A percentile compares a stretch with the other conserved stretches of the same genome.
phyloP scores from a whole-genome alignment of 2,113 vertebrate genomes.

The Hirundichthys speculiger region DNA sequence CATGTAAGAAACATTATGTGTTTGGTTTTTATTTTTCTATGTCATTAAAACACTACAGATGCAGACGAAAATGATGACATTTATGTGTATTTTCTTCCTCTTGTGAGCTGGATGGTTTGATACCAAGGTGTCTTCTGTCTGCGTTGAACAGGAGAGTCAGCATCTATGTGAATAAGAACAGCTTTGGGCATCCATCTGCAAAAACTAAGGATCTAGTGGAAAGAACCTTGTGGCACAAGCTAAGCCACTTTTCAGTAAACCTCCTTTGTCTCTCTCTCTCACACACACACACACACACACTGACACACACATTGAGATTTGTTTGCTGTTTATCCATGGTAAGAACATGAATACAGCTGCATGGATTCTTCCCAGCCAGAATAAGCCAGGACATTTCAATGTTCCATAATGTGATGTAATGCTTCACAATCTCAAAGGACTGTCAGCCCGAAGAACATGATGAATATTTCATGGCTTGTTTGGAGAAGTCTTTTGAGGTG shows the following conservation, averaged over 20 bases:
- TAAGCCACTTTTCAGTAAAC: slow-evolving; percentile 17
- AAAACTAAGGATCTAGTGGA: slow-evolving; percentile 5
- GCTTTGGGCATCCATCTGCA: slow-evolving; percentile 13
- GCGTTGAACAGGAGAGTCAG: not conserved
- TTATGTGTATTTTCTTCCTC: not conserved
- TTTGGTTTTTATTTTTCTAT: too few species aligned
- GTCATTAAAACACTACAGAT: too few species aligned
- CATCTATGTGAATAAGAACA: slow-evolving; percentile 15
- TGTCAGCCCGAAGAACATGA: slow-evolving; percentile 31
- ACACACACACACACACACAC: slow-evolving; percentile 5
- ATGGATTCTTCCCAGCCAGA: slow-evolving; percentile 22
- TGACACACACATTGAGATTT: not conserved
- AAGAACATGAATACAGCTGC: slow-evolving; percentile 12
- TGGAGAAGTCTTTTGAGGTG: slow-evolving; percentile 37
- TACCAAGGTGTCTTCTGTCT: not conserved
- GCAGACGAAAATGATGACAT: not conserved
- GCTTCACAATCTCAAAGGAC: slow-evolving; percentile 31
- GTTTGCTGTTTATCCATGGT: slow-evolving; percentile 14
- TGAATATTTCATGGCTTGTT: slow-evolving; percentile 58
- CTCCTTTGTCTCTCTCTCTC: too few species aligned
- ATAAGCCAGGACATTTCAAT: slow-evolving; percentile 29
- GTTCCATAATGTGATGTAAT: slow-evolving; percentile 36
- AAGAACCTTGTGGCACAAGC: slow-evolving; percentile 27
- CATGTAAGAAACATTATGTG: too few species aligned
- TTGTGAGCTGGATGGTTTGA: not conserved